These are phyloP conservation scores for Gambelia wislizenii DNA, from an alignment of 2,797 vertebrate genomes.

Conservation along the genomic window DNA sequence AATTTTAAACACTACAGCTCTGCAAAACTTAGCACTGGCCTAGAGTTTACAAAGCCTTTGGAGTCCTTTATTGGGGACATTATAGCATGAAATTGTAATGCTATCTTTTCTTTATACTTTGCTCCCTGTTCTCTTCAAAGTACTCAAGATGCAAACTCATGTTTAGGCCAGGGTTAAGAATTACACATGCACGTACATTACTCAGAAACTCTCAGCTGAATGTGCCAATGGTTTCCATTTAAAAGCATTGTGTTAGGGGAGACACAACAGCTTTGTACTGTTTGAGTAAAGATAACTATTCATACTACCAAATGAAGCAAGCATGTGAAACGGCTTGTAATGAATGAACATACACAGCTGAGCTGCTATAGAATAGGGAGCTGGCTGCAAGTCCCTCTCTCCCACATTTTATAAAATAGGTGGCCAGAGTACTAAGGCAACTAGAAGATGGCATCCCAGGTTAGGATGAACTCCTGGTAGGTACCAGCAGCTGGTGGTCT, in stretches of 20 bases:
- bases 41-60: not conserved
- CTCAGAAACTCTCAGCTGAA: not conserved
- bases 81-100: not conserved
- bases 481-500: not conserved
- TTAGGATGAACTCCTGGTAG: not conserved
- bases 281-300: not conserved
- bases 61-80: not conserved
- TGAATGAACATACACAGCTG: not conserved
- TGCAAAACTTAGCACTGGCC: not conserved
- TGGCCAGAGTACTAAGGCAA: not conserved
- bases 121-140: not conserved
- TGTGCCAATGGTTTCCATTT: not conserved
- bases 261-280: not conserved
- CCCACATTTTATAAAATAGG: not conserved
- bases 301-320: not conserved
- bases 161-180: not conserved
- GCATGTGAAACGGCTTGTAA: not conserved
- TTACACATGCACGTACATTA: not conserved
- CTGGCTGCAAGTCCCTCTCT: not conserved
- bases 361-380: not conserved
- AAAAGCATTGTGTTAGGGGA: not conserved
- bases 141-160: conserved; percentile 2
- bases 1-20: not conserved
- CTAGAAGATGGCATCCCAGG: not conserved
- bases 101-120: not conserved